Base-by-base conservation (phyloP, 2,888 invertebrate genomes). In the Dasysyrphus albostriatus region DNA sequence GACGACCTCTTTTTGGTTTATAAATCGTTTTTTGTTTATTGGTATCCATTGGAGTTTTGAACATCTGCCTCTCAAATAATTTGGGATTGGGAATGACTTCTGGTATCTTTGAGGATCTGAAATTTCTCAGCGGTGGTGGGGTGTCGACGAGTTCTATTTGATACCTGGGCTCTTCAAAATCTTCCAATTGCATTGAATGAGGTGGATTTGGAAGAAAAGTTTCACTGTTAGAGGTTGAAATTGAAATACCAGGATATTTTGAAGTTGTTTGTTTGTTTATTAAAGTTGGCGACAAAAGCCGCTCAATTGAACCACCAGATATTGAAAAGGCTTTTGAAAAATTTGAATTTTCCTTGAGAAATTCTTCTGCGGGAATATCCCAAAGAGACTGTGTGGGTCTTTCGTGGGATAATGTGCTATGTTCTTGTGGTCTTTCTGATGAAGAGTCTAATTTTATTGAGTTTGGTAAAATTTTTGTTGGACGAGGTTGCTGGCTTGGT, bases 121-220 rank as follows among this genome's bases (percentile, higher is more conserved):
- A 19, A 8, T 70, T 69, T 14, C 39, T 61, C n/a, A 82, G 69
- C 5, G 85, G 61, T 14, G 82, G 85, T 6, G 85, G 85, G 0
- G 85, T 82, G 10, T 69, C 69, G 14, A 77, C 82, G 10, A 85
- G 29, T 24, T 82, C 69, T 12, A 85, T 82, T 6, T 47, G 44
- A 29, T 73, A 85, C 10, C 49, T 42, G 0, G 73, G 84, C 37
- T 84, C 47, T 37, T 61, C 61, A 6, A 39, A 34, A 5, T 34
- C n/a, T 1, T 65, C 51, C 5, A 58, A 32, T 24, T 24, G 51
- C n/a, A 39, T 29, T 1, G 32, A 19, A 19, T 19, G 12, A 32
- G 16, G 2, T 34, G 5, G 3, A n/a, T 9, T 34, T 1, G 58
- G 58, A 7, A 9, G 12, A 12, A 47, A 10, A n/a, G 5, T 8